Percentiles rank a stretch among this genome's conserved stretches.
Evolutionary conservation across 2,888 invertebrate species (phyloP).

Genomic region (Aspidiotus rigidus): DNA sequence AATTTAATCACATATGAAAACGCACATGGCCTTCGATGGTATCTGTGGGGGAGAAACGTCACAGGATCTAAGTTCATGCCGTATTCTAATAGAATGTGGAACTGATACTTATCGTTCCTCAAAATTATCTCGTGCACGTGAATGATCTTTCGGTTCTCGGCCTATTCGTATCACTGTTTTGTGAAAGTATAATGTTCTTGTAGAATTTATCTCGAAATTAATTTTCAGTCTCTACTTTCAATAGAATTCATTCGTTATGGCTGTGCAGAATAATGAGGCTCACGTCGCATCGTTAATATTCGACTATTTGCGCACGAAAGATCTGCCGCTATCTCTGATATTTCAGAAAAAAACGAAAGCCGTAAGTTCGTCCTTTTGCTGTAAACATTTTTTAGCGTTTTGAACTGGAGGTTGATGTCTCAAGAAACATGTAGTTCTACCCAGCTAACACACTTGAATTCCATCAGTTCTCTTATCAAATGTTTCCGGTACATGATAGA

Average conservation of each 20-base stretch:
- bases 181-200: not conserved
- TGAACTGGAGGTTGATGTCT: not conserved
- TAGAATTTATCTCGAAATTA: not conserved
- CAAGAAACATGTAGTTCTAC: too few relatives aligned
- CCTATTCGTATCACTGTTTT: not conserved
- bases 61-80: not conserved
- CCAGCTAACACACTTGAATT: not conserved
- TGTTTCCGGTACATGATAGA: not conserved
- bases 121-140: too few relatives aligned
- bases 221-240: not conserved
- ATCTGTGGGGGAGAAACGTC: not conserved
- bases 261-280: conserved; percentile 10
- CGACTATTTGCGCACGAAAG: conserved; percentile 55
- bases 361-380: conserved; percentile 49
- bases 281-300: conserved; percentile 48
- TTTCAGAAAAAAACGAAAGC: conserved; percentile 64
- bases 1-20: not conserved
- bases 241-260: conserved; percentile 1
- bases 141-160: not conserved
- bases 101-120: not conserved
- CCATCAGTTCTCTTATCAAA: not conserved
- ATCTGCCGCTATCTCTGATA: conserved; percentile 52
- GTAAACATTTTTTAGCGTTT: not conserved
- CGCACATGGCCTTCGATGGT: not conserved
- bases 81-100: not conserved